Base-by-base conservation (phyloP, 1,140 invertebrate species). In the Pogonus chalceus region DNA sequence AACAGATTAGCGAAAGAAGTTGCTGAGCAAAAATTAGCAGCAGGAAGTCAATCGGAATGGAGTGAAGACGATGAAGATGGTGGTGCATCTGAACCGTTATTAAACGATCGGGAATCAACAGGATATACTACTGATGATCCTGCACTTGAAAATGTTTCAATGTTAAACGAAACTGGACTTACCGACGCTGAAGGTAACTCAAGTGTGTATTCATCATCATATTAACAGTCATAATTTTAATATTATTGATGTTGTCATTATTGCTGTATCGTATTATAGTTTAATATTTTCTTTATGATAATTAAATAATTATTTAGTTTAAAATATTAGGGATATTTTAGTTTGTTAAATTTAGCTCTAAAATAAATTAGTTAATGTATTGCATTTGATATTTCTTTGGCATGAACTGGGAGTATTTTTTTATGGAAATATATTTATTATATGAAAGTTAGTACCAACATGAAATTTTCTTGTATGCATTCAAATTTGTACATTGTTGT, bases 71-170 rank as follows among this genome's bases (percentile, higher is more conserved):
- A 80, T 62, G 74, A 75, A 55, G 75, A 73, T 58, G 80, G 77
- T 14, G 82, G 81, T 47, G 81, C 82, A 3, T 72, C 70, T 0
- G 76, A 76, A 54, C 76, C 75, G 20, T 59, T 76, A 9, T 61
- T 77, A 2, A 73, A 70, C 50, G 77, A 78, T 56, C 65, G 74
- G 20, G 84, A 87, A 67, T 85, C 82, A 35, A 87, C 84, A 1
- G 86, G 85, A 1, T 90, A 89, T 67, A 87, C 84, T 12, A 88
- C 85, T 1, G 87, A 90, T 69, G 87, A 90, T 69, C 85, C 86
- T 1, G 85, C 84, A 14, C 69, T 89, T 7, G 87, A 90, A 68
- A 89, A 90, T 71, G 79, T 87, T 7, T 89, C 87, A 21, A 81
- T 90, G 75, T 69, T 89, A 14, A 88, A 90, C 70, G 87, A 90